A percentile compares a stretch with the other conserved stretches of the same genome.
Evolutionary conservation across 2,113 vertebrate genomes (phyloP).

Genomic region (Mobula hypostoma): DNA sequence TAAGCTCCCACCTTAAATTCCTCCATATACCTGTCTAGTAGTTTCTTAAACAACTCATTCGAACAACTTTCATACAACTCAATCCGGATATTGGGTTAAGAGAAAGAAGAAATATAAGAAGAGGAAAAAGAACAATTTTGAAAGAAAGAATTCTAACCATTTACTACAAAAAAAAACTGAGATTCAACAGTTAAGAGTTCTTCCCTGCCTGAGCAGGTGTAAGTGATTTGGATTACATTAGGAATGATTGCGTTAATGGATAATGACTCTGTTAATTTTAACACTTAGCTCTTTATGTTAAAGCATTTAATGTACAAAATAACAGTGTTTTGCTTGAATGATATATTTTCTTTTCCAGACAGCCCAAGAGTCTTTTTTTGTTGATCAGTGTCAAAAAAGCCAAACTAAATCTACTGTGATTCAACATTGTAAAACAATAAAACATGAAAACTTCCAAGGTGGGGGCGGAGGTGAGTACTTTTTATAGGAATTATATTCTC

Average conservation of each 20-base stretch:
- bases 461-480: no score
- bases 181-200: neutral
- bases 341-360: no score
- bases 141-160: neutral
- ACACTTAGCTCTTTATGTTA: neutral
- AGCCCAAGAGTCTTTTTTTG: no score
- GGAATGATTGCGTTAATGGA: neutral
- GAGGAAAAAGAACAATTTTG: neutral
- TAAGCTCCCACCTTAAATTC: no score
- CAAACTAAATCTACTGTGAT: no score
- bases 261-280: neutral
- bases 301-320: neutral
- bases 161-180: neutral
- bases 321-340: no score
- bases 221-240: neutral
- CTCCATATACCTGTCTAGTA: no score
- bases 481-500: no score
- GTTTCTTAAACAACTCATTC: no score
- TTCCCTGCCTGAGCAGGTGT: neutral
- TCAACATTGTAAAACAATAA: no score
- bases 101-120: neutral
- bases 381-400: no score
- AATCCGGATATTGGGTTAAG: neutral
- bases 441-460: no score
- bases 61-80: neutral